A percentile compares a stretch with the other conserved stretches of the same genome.
These are phyloP conservation scores for Sarcophaga caerulescens DNA, from an alignment of 2,888 invertebrate genomes.

Conservation along the genomic window DNA sequence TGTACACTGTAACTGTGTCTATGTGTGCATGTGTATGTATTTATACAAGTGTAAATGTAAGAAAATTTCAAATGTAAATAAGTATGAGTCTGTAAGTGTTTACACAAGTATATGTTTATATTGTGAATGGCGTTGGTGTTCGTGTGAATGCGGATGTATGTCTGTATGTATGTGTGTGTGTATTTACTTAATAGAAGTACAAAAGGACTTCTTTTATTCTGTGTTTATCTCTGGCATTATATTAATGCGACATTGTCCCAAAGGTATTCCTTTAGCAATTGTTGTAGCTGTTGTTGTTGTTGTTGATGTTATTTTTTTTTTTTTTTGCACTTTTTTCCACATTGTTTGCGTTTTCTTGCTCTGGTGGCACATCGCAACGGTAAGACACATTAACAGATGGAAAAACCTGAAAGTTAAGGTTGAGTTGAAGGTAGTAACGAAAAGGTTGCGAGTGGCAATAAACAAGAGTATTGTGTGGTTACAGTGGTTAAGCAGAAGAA, in stretches of 20 bases:
- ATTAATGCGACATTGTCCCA: constrained; percentile 56
- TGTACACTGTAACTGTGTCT: background rate
- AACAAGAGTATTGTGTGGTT: constrained; percentile 6
- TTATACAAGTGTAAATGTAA: constrained; percentile 7
- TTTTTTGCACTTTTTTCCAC: constrained; percentile 6
- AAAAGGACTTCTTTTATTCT: constrained; percentile 50
- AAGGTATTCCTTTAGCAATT: constrained; percentile 49
- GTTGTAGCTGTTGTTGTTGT: constrained; percentile 25
- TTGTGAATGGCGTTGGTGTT: background rate
- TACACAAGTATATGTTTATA: no score
- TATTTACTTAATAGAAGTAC: constrained; percentile 1
- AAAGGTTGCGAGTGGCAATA: background rate
- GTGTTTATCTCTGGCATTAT: constrained; percentile 46
- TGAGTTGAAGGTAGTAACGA: background rate
- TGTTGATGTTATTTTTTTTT: constrained; percentile 20
- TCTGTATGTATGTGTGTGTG: background rate
- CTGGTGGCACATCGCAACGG: background rate
- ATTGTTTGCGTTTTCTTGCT: background rate
- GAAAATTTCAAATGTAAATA: background rate
- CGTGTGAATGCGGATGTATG: background rate
- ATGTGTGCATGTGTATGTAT: constrained; percentile 1
- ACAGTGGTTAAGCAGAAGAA: constrained; percentile 20
- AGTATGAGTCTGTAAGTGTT: no score
- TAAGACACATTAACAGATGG: no score
- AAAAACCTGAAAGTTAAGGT: background rate